Evolutionary conservation across 2,888 invertebrate species (phyloP).

Genomic region (Ceriagrion tenellum): DNA sequence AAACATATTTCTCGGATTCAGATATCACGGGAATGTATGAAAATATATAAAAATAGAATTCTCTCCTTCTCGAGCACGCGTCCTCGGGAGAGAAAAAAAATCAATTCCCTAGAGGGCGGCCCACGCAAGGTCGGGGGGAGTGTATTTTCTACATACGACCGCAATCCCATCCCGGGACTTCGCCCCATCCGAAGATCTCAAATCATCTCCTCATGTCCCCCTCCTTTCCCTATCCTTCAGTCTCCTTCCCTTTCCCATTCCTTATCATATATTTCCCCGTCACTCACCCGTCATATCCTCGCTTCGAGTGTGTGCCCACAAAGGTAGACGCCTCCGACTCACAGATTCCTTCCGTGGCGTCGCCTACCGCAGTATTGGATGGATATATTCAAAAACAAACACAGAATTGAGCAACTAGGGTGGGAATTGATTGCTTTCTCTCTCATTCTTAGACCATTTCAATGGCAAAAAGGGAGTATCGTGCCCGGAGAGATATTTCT

Average conservation of each 20-base stretch:
- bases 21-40: background rate
- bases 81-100: background rate
- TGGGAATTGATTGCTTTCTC: background rate
- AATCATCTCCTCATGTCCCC: background rate
- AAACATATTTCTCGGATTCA: conserved; percentile 6
- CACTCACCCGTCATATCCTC: conserved; percentile 16
- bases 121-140: background rate
- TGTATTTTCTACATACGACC: conserved; percentile 19
- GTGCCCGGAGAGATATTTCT: too few relatives aligned
- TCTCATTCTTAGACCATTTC: background rate
- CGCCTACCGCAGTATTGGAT: background rate
- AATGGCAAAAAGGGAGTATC: too few relatives aligned
- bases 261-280: conserved; percentile 25
- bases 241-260: background rate
- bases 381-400: background rate
- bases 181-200: background rate
- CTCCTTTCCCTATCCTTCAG: background rate
- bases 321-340: background rate
- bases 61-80: background rate
- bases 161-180: background rate
- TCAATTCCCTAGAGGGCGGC: background rate
- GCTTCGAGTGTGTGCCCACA: background rate
- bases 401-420: background rate
- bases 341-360: background rate
- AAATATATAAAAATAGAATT: background rate